Base-by-base conservation (phyloP, 1,140 invertebrate genomes). In the Chionoecetes opilio region DNA sequence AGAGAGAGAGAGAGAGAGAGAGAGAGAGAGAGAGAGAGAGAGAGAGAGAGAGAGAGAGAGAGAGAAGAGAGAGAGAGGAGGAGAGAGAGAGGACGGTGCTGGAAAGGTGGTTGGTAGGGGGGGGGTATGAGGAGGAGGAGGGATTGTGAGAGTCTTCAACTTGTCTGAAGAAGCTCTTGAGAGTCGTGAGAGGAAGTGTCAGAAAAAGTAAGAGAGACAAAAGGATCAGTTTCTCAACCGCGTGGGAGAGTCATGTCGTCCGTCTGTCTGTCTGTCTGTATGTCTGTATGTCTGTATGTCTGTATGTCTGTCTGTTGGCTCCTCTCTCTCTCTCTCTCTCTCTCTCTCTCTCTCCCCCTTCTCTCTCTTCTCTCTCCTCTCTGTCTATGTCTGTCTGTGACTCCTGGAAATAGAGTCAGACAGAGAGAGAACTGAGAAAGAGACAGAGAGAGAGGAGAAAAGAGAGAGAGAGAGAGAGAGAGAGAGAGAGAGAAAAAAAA, bases 81-180 rank as follows among this genome's bases (percentile, higher is more conserved):
- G 87, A 14, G 86, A 26, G 37, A 46, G 87, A 89, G 29, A 46
- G 87, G 34, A 29, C 35, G 14, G 87, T 38, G 37, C 34, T 37
- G n/a, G 37, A 38, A 38, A 46, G 9, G 41, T 2, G 41, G 17
- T 21, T 21, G 31, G 21, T 14, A 6, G 31, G 11, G 6, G 17
- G 31, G 32, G 85, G 85, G n/a, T 3, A 11, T 1, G 31, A 31
- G 35, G 35, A 32, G 87, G 32, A 35, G 35, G 87, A 29, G 21
- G 87, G 63, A 75, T 75, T 75, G 63, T 75, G 63, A 75, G 63
- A 75, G 63, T 75, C 63, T 75, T 75, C 63, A 75, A 75, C 63
- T 75, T 75, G 63, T 75, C 63, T 75, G 63, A 75, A 75, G 63
- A 75, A 75, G 63, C 63, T 75, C 63, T 75, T 75, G 63, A 75